Evolutionary conservation across 2,888 invertebrate species (phyloP).

Genomic region (Linnaemya tessellans): DNA sequence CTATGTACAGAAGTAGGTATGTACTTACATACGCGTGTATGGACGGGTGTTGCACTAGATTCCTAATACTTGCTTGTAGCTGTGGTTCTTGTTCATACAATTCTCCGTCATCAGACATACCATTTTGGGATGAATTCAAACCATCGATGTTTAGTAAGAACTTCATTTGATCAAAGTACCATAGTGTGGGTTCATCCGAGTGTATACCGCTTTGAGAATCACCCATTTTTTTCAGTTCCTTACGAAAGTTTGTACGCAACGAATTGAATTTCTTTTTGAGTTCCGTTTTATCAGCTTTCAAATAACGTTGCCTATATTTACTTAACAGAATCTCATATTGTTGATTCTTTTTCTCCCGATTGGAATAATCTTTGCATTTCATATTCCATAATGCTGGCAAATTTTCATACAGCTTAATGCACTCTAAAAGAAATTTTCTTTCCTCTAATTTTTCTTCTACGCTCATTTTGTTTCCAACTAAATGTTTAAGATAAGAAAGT

Average conservation of each 20-base stretch:
- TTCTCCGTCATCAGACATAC: background rate
- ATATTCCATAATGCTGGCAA: slow-evolving; percentile 56
- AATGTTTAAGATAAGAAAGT: background rate
- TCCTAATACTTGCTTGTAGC: background rate
- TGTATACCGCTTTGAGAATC: slow-evolving; percentile 12
- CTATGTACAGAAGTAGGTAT: no score
- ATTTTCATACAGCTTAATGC: slow-evolving; percentile 39
- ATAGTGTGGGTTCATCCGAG: slow-evolving; percentile 42
- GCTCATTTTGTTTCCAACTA: slow-evolving; percentile 3
- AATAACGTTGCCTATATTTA: slow-evolving; percentile 43
- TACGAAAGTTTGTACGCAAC: slow-evolving; percentile 54
- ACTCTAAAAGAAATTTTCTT: slow-evolving; percentile 42
- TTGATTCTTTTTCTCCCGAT: slow-evolving; percentile 36
- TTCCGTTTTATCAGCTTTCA: slow-evolving; percentile 36
- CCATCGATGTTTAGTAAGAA: slow-evolving; percentile 36
- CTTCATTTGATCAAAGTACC: slow-evolving; percentile 54
- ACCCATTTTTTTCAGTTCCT: slow-evolving; percentile 39
- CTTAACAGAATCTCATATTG: slow-evolving; percentile 47
- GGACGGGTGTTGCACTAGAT: background rate
- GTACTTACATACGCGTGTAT: background rate
- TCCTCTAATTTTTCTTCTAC: slow-evolving; percentile 33
- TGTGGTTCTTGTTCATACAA: background rate
- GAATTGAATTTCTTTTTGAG: slow-evolving; percentile 52
- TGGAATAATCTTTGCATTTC: slow-evolving; percentile 53
- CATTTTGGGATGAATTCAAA: background rate